These are phyloP conservation scores for Mystacides longicornis DNA, from an alignment of 2,888 invertebrate genomes.

Conservation along the genomic window DNA sequence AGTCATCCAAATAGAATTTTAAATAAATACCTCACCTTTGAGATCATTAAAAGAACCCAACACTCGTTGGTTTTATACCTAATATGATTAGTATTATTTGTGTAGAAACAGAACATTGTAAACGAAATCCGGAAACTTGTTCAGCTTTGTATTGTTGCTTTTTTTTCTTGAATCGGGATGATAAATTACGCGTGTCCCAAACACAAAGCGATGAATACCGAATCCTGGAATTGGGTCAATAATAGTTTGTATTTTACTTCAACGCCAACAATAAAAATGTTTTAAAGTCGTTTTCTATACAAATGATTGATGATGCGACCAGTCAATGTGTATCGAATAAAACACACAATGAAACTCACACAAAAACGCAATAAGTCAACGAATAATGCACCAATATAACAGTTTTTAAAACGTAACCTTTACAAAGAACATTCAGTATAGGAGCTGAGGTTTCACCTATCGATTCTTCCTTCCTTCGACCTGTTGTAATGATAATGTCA, in stretches of 20 bases:
- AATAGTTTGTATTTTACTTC: not conserved
- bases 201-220: not conserved
- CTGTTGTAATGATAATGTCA: no score
- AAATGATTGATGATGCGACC: not conserved
- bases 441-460: not conserved
- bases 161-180: not conserved
- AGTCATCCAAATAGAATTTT: no score
- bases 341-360: not conserved
- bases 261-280: not conserved
- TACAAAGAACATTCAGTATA: no score
- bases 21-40: no score
- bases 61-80: not conserved
- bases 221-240: not conserved
- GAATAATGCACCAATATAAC: not conserved
- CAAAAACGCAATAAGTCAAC: slow-evolving; percentile 1
- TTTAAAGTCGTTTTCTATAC: not conserved
- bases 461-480: not conserved
- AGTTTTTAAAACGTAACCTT: no score
- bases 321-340: not conserved
- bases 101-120: no score
- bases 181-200: slow-evolving; percentile 1
- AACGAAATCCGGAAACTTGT: slow-evolving; percentile 2
- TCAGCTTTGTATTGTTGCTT: not conserved
- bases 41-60: no score
- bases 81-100: no score